Evolutionary conservation across 92 coral and sea anemone species (phyloP), one percentile per base, ranked within the genome.

Genomic region (Epizoanthus stellaris): DNA sequence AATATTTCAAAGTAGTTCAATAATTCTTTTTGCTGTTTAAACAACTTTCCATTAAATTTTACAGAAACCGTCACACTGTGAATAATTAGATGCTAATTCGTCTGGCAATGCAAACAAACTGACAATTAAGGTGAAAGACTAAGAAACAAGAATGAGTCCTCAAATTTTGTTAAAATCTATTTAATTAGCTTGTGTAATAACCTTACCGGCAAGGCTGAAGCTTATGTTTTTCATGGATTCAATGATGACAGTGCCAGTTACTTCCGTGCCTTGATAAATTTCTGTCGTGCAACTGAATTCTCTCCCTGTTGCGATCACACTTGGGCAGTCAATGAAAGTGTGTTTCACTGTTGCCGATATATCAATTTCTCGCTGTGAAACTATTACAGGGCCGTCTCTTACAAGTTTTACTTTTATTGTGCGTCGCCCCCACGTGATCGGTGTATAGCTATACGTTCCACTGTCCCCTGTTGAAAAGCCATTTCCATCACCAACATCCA

Each of bases 251-350:
- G 87, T 85, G 11, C 89, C 92, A 30, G 54, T 67, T 47, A 94
- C 85, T 14, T 70, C 75, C 15, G 94, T 94, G 4, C 98, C 98
- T 85, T 87, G 93, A 80, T 88, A 80, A 36, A 96, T 76, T 30
- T 67, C 85, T 16, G 88, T 89, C 4, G 60, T 66, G 66, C 98
- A 96, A 14, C 57, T 19, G 82, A 94, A 81, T 69, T 59, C 77
- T 12, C 45, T 70, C 16, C 76, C 87, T 4, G 85, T 87, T n/a
- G 90, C 66, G 54, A 91, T 89, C 39, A 73, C 49, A 7, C 59
- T 15, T 3, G 96, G 89, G 60, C 98, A 96, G 0, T 85, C 20
- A 2, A 96, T 49, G 36, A 76, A 63, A 4, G 91, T 87, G 75
- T 84, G 85, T 21, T 67, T 85, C 63, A 87, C 85, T n/a, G 49